These are phyloP conservation scores for Penaeus japonicus DNA, from an alignment of 1,140 invertebrate species.

Conservation along the genomic window DNA sequence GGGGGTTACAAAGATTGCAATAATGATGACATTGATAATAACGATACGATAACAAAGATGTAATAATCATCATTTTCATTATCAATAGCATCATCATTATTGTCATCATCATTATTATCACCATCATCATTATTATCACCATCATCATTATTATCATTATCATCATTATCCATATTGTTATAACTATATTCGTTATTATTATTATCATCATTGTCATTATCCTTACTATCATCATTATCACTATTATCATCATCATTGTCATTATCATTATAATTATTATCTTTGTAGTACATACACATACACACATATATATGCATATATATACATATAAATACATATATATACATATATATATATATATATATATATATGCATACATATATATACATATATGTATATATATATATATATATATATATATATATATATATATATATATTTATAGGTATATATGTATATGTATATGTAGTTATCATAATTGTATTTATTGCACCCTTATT, in stretches of 20 bases:
- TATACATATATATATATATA: background rate
- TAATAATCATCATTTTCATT: background rate
- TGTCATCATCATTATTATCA: background rate
- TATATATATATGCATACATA: slow-evolving; percentile 17
- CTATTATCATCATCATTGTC: no score
- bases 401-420: slow-evolving; percentile 19
- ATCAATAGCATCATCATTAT: background rate
- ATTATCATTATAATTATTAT: no score
- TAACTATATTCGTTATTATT: background rate
- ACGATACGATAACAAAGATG: background rate
- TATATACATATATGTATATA: slow-evolving; percentile 22
- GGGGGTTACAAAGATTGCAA: no score
- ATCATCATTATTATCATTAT: background rate
- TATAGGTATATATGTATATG: background rate
- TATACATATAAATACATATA: background rate
- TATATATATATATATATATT: slow-evolving; percentile 15
- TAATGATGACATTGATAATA: no score
- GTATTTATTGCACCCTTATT: background rate
- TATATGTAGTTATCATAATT: background rate
- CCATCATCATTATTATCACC: background rate
- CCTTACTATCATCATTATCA: background rate
- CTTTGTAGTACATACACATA: background rate
- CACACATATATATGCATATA: background rate
- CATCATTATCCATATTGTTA: background rate
- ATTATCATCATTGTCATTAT: background rate